Percentiles rank a stretch among this genome's conserved stretches.
Conservation (phyloP, 1,140 invertebrate species). For the Brachionus rotundiformis region DNA sequence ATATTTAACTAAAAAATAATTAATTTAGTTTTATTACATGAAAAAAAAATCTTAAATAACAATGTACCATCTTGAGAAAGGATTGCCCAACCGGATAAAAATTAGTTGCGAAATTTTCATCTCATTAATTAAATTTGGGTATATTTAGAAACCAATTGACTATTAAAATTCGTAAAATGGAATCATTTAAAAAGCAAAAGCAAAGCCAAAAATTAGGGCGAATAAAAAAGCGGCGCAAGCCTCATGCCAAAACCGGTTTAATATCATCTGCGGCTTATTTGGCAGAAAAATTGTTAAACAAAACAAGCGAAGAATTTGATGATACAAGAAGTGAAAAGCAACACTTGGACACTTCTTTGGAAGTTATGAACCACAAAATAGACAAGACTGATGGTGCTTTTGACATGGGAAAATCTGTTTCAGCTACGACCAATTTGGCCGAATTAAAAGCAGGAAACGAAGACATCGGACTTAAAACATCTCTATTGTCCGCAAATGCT, state of each 20-base stretch:
- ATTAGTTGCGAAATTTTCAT: no score
- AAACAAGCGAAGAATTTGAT: background rate
- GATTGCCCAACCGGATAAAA: no score
- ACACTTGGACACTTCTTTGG: background rate
- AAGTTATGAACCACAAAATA: background rate
- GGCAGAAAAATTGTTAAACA: background rate
- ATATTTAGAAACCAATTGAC: background rate
- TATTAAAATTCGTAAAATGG: constrained; percentile 14
- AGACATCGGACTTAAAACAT: constrained; percentile 13
- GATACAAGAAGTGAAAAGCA: background rate
- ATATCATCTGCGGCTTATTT: constrained; percentile 5
- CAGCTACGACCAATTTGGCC: background rate
- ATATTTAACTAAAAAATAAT: no score
- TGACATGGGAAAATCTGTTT: constrained; percentile 5
- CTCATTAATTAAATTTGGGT: no score
- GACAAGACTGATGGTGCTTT: background rate
- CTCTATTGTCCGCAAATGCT: background rate
- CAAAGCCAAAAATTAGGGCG: background rate
- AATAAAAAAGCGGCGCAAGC: background rate
- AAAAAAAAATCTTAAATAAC: no score
- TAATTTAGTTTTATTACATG: no score
- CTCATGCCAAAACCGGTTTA: constrained; percentile 19
- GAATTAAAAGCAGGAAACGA: constrained; percentile 34
- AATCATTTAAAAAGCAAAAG: background rate
- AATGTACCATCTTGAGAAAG: no score